Evolutionary conservation across 1,140 invertebrate genomes (phyloP), one percentile per base, ranked within the genome.

Genomic region (Mizuhopecten yessoensis): DNA sequence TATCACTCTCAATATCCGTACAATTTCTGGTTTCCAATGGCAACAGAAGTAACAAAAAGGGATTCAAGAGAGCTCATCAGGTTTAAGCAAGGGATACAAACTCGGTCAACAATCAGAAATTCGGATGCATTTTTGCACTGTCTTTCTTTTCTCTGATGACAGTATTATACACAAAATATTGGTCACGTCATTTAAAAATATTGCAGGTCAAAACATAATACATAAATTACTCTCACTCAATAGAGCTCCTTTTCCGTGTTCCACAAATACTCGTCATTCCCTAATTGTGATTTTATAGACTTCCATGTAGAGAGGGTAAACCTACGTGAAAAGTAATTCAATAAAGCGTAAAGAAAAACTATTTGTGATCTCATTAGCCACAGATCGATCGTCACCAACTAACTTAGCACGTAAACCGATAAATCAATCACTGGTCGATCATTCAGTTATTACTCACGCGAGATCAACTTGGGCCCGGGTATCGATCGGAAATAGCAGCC

Each of bases 391-490:
- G 57, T 3, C 57, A 1, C 23, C 5, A 75, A 75, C 57, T 29
- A 2, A 29, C 15, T 75, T n/a, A 75, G 57, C 57, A 75, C 57
- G 57, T 75, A 17, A 75, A 75, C 57, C n/a, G n/a, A 75, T 75
- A 29, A 75, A 75, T 75, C 57, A 75, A 75, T 75, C 57, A 29
- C 5, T 75, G 57, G 57, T 75, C 57, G 57, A 75, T 75, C 5
- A n/a, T 75, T 75, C n/a, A 75, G 29, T 75, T 75, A 75, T n/a
- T 75, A 17, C 57, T 75, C 57, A 75, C 57, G 57, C 57, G 57
- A 75, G 57, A 75, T 75, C 9, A 75, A 75, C 57, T 7, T 29
- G 20, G 45, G 3, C 57, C 23, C 2, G 23, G 23, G n/a, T 75
- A 75, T 75, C 57, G 57, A 75, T 75, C 11, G 29, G 23, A 75